Evolutionary conservation across 2,888 invertebrate genomes (phyloP), one percentile per base, ranked within the genome.

Genomic region (Heliconius ismenius): DNA sequence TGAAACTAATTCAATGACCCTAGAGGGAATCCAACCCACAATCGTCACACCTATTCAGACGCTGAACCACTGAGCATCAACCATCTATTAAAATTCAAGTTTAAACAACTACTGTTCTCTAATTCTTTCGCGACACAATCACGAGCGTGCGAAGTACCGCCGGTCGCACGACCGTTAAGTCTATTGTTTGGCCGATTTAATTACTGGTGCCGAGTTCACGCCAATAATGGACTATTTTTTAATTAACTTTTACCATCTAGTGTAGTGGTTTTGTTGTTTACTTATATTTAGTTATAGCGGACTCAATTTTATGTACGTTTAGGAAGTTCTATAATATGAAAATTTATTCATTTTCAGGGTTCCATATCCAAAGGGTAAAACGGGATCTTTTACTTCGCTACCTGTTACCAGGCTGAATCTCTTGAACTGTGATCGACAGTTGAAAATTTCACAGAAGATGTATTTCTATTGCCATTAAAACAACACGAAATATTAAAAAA

Each of bases 91-190:
- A 68, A 60, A 60, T 74, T 74, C 60, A 67, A 67, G 54, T 74
- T 58, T 28, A 63, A 73, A 74, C n/a, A 54, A 26, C 43, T 36
- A 2, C 18, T 28, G 49, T 64, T 65, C 74, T 65, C 74, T 32
- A 65, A 74, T 74, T 39, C 39, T 54, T 70, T 70, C 75, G 70
- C 75, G 75, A 75, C 75, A 74, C 28, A 74, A 74, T 28, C 58
- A 36, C 75, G 69, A 75, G 62, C 75, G 69, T 75, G 75, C 64
- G 76, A 76, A 76, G 13, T 36, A 15, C 10, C 39, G 70, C n/a
- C 72, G 72, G 70, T 76, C 76, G 10, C 70, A 72, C 64, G 76
- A 11, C 70, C 64, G 72, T 65, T 26, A 60, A 26, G 13, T 58
- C 70, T 54, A 64, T 75, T 75, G 70, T 75, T 63, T 32, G 15